These are phyloP conservation scores for Okamejei kenojei DNA, from an alignment of 2,797 vertebrate genomes.

Conservation along the genomic window DNA sequence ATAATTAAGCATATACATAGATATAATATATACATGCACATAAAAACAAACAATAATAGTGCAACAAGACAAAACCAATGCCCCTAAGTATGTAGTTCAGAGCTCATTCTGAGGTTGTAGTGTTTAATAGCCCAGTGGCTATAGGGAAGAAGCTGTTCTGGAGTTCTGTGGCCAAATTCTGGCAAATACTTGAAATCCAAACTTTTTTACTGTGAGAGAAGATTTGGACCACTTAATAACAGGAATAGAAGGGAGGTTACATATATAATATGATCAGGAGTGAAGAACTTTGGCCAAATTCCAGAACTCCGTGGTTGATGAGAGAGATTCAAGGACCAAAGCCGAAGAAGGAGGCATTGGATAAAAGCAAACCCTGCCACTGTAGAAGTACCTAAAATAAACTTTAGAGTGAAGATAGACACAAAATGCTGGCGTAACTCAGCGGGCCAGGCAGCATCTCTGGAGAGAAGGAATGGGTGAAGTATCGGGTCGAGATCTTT, in stretches of 20 bases:
- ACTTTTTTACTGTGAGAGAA: neutral
- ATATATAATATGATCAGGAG: neutral
- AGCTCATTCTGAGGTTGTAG: too few relatives aligned
- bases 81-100: too few relatives aligned
- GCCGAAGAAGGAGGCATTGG: neutral
- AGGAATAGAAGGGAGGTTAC: neutral
- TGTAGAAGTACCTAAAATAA: neutral
- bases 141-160: too few relatives aligned
- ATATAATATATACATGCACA: too few relatives aligned
- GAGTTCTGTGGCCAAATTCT: neutral
- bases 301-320: neutral
- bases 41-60: too few relatives aligned
- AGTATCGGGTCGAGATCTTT: too few relatives aligned
- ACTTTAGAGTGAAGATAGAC: neutral
- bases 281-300: neutral
- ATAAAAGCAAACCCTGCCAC: neutral
- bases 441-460: too few relatives aligned
- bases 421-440: too few relatives aligned
- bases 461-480: too few relatives aligned
- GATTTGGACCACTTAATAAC: neutral
- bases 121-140: too few relatives aligned
- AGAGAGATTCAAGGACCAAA: neutral
- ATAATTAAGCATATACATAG: too few relatives aligned
- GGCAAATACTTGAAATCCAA: neutral
- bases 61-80: too few relatives aligned